These are phyloP conservation scores for Biston betularia DNA, from an alignment of 2,888 invertebrate genomes.

Conservation along the genomic window DNA sequence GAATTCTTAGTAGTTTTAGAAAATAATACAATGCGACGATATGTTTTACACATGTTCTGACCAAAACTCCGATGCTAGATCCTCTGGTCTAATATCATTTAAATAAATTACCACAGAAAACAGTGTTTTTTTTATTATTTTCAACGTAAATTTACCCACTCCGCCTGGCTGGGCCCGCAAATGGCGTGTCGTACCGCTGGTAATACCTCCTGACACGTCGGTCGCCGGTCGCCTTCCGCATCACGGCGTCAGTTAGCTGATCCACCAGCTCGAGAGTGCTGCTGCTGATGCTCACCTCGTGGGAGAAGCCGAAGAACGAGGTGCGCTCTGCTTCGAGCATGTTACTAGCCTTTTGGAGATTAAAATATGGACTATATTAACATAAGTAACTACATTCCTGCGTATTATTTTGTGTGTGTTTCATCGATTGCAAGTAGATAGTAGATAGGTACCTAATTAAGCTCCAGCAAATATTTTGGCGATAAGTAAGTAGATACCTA, in stretches of 20 bases:
- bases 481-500: no score
- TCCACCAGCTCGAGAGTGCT: constrained; percentile 62
- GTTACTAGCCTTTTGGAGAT: constrained; percentile 53
- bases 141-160: constrained; percentile 4
- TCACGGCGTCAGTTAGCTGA: constrained; percentile 57
- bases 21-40: no score
- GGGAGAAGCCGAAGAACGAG: constrained; percentile 68
- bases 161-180: constrained; percentile 45
- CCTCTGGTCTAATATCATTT: no score
- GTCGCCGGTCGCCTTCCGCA: constrained; percentile 57
- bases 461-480: no score
- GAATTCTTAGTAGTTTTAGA: no score
- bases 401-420: no score
- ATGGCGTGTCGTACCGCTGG: constrained; percentile 68
- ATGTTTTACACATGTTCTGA: no score
- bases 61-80: no score
- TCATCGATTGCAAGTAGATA: no score
- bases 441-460: no score
- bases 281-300: constrained; percentile 57
- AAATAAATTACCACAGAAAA: neutral
- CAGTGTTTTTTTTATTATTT: constrained; percentile 1
- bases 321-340: constrained; percentile 64
- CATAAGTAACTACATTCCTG: no score
- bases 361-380: no score
- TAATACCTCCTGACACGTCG: constrained; percentile 69